These are phyloP conservation scores for Lordiphosa mommai DNA, from an alignment of 1,140 invertebrate species.

Conservation along the genomic window DNA sequence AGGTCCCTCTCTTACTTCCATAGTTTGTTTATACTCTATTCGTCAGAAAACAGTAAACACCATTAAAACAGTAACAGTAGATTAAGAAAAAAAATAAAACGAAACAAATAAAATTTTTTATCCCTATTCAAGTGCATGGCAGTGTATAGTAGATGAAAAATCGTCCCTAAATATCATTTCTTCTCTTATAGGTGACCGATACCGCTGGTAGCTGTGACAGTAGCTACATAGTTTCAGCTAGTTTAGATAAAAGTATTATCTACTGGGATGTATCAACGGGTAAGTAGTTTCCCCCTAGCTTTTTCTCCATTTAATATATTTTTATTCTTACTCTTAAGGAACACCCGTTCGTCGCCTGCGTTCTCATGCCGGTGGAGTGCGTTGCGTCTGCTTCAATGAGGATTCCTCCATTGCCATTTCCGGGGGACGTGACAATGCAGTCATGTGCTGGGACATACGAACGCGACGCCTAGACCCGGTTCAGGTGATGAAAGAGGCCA, in stretches of 20 bases:
- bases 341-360: slow-evolving; percentile 89
- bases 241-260: slow-evolving; percentile 94
- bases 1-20: too few species aligned
- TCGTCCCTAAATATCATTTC: too few species aligned
- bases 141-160: too few species aligned
- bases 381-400: slow-evolving; percentile 95
- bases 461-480: slow-evolving; percentile 87
- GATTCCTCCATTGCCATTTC: slow-evolving; percentile 92
- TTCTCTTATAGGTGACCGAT: too few species aligned
- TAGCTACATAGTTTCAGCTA: slow-evolving; percentile 92
- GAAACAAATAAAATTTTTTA: too few species aligned
- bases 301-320: slow-evolving; percentile 77
- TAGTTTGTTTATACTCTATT: too few species aligned
- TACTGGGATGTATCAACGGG: slow-evolving; percentile 93
- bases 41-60: too few species aligned
- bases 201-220: slow-evolving; percentile 94
- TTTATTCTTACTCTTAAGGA: slow-evolving; percentile 20
- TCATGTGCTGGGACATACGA: slow-evolving; percentile 93
- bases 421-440: slow-evolving; percentile 94
- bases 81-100: too few species aligned
- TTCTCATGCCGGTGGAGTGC: slow-evolving; percentile 93
- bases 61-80: too few species aligned
- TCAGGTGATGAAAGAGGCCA: slow-evolving; percentile 93
- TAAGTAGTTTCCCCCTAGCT: neutral
- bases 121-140: too few species aligned